A percentile compares a stretch with the other conserved stretches of the same genome.
Evolutionary conservation across 2,113 vertebrate genomes (phyloP).

Genomic region (Zosterops japonicus): DNA sequence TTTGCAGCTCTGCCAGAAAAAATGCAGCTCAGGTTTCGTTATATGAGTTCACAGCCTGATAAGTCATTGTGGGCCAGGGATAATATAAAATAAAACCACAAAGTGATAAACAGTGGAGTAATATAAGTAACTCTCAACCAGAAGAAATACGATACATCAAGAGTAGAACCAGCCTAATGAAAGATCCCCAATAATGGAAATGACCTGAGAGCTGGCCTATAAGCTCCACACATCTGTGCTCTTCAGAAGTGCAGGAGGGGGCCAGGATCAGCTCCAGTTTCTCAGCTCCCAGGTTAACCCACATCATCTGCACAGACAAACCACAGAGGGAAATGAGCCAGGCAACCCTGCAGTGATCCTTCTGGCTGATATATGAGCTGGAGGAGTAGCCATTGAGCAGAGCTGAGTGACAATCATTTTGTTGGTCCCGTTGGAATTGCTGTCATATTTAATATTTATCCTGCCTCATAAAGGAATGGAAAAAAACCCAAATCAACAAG

Average conservation of each 20-base stretch:
- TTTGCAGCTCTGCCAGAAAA: conserved; percentile 62
- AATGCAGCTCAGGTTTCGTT: conserved; percentile 62
- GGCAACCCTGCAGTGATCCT: background rate
- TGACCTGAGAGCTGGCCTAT: background rate
- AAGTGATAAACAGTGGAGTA: conserved; percentile 61
- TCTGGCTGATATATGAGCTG: background rate
- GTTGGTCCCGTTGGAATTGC: background rate
- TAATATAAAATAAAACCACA: conserved; percentile 73
- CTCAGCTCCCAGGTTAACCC: background rate
- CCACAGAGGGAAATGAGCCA: background rate
- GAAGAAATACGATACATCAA: conserved; percentile 8
- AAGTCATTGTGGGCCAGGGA: conserved; percentile 69
- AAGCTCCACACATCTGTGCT: background rate
- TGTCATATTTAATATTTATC: conserved; percentile 16
- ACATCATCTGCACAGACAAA: background rate
- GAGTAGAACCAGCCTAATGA: background rate
- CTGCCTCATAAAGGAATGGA: background rate
- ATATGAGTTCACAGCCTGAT: conserved; percentile 67
- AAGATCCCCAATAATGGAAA: background rate
- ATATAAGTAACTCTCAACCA: conserved; percentile 46
- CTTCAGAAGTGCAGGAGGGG: background rate
- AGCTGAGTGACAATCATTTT: background rate
- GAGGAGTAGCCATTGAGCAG: background rate
- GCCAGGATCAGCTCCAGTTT: conserved; percentile 1
- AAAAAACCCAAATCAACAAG: background rate